Conservation (phyloP, 2,888 invertebrate genomes). For the Aphrophora alni region DNA sequence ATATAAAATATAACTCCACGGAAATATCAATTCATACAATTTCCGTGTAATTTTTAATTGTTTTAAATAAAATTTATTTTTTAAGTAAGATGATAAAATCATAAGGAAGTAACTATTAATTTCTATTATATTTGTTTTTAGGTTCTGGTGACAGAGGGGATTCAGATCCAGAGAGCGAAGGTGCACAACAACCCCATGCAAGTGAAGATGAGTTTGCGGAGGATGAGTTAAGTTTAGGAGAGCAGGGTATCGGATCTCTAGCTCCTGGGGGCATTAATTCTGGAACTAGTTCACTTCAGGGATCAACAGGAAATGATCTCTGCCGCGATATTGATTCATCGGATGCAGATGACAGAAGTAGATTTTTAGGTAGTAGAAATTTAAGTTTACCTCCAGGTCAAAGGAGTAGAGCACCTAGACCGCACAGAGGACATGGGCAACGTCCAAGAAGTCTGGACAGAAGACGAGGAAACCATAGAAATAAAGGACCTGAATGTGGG, state of each 20-base stretch:
- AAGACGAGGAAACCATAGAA: constrained; percentile 60
- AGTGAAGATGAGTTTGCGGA: constrained; percentile 88
- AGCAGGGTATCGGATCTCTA: constrained; percentile 40
- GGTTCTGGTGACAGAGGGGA: constrained; percentile 59
- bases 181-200: constrained; percentile 63
- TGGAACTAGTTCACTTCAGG: constrained; percentile 52
- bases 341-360: constrained; percentile 51
- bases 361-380: constrained; percentile 47
- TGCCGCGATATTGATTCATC: constrained; percentile 52
- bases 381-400: constrained; percentile 51
- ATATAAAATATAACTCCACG: too few species aligned
- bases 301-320: constrained; percentile 52
- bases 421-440: constrained; percentile 55
- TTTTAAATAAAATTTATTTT: too few species aligned
- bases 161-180: constrained; percentile 67
- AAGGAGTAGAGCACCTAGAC: constrained; percentile 39
- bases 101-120: too few species aligned
- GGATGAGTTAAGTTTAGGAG: constrained; percentile 70
- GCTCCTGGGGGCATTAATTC: constrained; percentile 54
- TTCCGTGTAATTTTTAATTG: too few species aligned
- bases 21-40: too few species aligned
- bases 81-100: too few species aligned
- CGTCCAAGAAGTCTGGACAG: constrained; percentile 58
- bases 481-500: constrained; percentile 59
- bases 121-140: too few species aligned